phyloP scores from a whole-genome alignment of 2,797 vertebrate genomes.

The Pseudochirops cupreus region DNA sequence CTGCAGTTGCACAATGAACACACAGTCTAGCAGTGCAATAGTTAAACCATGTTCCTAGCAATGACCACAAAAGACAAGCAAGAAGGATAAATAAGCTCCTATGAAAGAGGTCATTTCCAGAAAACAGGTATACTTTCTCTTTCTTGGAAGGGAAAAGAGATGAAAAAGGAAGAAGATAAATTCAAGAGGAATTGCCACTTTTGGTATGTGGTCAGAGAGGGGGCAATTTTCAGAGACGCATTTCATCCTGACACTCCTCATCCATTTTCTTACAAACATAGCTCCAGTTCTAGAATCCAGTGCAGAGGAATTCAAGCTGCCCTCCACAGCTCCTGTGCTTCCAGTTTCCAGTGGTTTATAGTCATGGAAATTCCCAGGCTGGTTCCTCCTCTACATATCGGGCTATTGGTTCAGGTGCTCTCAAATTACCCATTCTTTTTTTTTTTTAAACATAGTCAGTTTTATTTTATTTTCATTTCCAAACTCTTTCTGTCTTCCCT shows the following conservation, averaged over 20 bases:
- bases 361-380: background rate
- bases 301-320: background rate
- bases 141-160: background rate
- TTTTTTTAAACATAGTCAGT: background rate
- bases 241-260: background rate
- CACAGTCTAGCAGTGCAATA: background rate
- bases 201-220: background rate
- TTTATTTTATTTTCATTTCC: background rate
- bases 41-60: background rate
- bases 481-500: background rate
- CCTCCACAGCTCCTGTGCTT: background rate
- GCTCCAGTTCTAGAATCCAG: background rate
- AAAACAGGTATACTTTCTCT: background rate
- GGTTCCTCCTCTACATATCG: too few relatives aligned
- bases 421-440: background rate
- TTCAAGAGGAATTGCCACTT: background rate
- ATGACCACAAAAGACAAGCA: background rate
- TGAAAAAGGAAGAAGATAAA: background rate
- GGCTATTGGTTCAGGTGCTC: background rate
- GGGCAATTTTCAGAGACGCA: background rate
- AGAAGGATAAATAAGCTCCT: background rate
- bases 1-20: background rate
- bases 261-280: background rate
- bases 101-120: background rate
- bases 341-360: background rate